Base-by-base conservation (phyloP, 2,888 invertebrate genomes). In the Smittia aterrima region DNA sequence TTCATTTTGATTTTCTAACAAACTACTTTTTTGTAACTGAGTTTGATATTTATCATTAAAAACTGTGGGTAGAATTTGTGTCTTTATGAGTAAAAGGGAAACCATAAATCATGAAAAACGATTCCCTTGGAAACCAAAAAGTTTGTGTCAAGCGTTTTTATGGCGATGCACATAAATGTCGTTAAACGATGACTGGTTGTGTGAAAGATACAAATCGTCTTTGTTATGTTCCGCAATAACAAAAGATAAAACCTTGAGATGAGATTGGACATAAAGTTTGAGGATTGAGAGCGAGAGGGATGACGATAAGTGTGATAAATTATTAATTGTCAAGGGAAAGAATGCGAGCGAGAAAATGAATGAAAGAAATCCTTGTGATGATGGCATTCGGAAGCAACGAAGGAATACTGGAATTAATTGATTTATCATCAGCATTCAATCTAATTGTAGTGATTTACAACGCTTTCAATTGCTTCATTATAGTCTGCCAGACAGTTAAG, bases 391-490 rank as follows among this genome's bases (percentile, higher is more conserved):
- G 11, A 47, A n/a, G n/a, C 47, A 47, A 6, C 11, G 47, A 47
- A 47, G 13, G 4, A 11, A 3, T 4, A 47, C 47, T 47, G 47
- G 11, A n/a, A 9, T 32, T 47, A 58, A 58, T 58, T 58, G 18
- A 58, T 58, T 58, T 58, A 58, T 58, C 18, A 13, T 58, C 22
- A 22, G 18, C 18, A 22, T 7, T 11, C 6, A 20, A 22, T 58
- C 58, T 58, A 58, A 58, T 58, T 58, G 58, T 22, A 58, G 58
- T 58, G 58, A 58, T 58, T 58, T 58, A 22, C 58, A 18, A 58
- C 58, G 18, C 7, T 58, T 3, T 6, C 58, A 58, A 58, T 58
- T 47, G 47, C 47, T 47, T n/a, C 16, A 47, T 47, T 47, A 47
- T 47, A 11, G 2, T 6, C 13, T 4, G 47, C n/a, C 13, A 13